Conservation (phyloP, 2,888 invertebrate species). For the Lissocephala sabroskyi region DNA sequence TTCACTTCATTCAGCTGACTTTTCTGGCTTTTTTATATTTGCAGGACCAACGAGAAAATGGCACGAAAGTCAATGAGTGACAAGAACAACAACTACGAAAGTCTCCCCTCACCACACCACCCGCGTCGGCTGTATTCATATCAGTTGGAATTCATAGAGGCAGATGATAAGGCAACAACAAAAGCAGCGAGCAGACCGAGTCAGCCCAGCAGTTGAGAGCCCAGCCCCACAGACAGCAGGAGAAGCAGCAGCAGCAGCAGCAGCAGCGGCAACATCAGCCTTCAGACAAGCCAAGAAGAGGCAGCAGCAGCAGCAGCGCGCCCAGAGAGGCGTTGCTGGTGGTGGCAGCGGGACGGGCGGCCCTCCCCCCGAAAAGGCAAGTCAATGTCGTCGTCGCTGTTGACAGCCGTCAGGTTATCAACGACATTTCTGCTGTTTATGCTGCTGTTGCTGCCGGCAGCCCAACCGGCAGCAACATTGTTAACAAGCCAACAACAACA, state of each 20-base stretch:
- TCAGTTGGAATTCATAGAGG: conserved; percentile 11
- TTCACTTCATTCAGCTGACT: conserved; percentile 36
- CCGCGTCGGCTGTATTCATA: conserved; percentile 17
- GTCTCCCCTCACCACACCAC: neutral
- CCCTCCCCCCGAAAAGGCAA: conserved; percentile 25
- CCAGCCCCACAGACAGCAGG: neutral
- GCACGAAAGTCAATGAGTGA: conserved; percentile 32
- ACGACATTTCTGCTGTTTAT: conserved; percentile 42
- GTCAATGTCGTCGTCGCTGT: conserved; percentile 57
- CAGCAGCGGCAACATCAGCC: neutral
- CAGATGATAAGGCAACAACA: conserved; percentile 1
- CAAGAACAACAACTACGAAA: conserved; percentile 6
- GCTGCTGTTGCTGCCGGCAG: conserved; percentile 11
- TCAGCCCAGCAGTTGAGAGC: neutral
- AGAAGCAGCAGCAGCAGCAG: neutral
- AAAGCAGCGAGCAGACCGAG: neutral
- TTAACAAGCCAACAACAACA: conserved; percentile 15
- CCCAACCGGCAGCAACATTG: conserved; percentile 29
- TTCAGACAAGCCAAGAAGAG: neutral
- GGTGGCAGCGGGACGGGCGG: neutral
- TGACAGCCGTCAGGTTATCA: conserved; percentile 36
- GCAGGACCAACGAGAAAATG: conserved; percentile 12
- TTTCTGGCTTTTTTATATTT: too few species aligned
- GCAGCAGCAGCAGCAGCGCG: neutral
- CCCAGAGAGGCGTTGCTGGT: neutral